Evolutionary conservation across 92 coral and sea anemone species (phyloP).

Genomic region (Umimayanthus kanabou): DNA sequence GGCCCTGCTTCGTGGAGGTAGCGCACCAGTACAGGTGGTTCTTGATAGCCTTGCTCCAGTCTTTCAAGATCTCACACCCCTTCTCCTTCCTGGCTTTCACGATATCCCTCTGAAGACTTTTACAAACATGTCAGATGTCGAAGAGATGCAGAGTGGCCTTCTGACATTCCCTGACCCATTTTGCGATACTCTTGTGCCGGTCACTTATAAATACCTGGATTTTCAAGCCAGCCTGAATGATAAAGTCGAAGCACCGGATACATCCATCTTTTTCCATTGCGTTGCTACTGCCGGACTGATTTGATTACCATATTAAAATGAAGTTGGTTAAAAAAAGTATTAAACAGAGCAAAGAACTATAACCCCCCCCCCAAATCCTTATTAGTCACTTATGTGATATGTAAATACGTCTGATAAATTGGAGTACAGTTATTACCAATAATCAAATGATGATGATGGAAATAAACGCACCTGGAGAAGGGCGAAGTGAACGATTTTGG

Average conservation of each 20-base stretch:
- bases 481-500: constrained; percentile 1
- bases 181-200: constrained; percentile 37
- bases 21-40: constrained; percentile 44
- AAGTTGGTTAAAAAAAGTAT: constrained; percentile 9
- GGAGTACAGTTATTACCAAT: constrained; percentile 2
- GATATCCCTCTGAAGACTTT: constrained; percentile 33
- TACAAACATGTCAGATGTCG: constrained; percentile 51
- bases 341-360: not conserved
- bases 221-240: constrained; percentile 9
- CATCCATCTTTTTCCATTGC: constrained; percentile 22
- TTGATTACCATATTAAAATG: constrained; percentile 32
- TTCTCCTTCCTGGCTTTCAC: constrained; percentile 41
- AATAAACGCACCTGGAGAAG: constrained; percentile 8
- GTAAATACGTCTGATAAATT: constrained; percentile 10
- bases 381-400: constrained; percentile 2
- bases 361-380: constrained; percentile 10
- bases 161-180: constrained; percentile 19
- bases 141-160: constrained; percentile 31
- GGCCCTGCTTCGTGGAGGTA: constrained; percentile 40
- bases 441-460: not conserved
- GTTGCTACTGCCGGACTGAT: constrained; percentile 21
- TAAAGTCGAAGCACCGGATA: constrained; percentile 33
- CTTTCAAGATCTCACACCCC: constrained; percentile 41
- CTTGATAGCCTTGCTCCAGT: constrained; percentile 39
- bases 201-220: constrained; percentile 39